Conservation (phyloP, 2,888 invertebrate genomes). For the Ormyrus thymus region DNA sequence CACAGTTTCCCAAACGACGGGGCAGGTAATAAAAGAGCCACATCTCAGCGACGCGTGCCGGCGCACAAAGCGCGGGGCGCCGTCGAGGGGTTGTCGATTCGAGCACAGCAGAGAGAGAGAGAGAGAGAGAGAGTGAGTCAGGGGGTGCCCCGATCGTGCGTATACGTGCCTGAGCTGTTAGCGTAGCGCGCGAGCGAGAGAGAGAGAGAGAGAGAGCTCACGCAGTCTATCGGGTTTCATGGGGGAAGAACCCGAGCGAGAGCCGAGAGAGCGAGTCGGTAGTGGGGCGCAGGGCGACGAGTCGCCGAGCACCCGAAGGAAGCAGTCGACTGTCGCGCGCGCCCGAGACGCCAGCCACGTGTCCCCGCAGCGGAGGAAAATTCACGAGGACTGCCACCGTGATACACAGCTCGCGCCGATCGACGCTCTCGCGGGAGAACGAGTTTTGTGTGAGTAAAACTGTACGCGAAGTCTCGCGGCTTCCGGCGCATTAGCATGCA, state of each 20-base stretch:
- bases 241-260: constrained; percentile 50
- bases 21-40: too few species aligned
- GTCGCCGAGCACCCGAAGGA: constrained; percentile 16
- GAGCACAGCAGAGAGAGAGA: background rate
- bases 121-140: background rate
- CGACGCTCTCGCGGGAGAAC: too few species aligned
- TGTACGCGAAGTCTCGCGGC: too few species aligned
- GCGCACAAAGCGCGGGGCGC: too few species aligned
- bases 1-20: too few species aligned
- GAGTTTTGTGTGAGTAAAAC: too few species aligned
- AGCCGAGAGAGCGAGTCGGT: constrained; percentile 13
- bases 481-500: too few species aligned
- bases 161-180: constrained; percentile 33
- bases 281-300: constrained; percentile 39
- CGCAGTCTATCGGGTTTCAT: constrained; percentile 38
- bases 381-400: too few species aligned
- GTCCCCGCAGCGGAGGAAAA: too few species aligned
- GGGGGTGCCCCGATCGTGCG: constrained; percentile 20
- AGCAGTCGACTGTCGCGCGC: background rate
- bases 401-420: too few species aligned
- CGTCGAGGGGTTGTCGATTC: background rate
- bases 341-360: too few species aligned
- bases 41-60: too few species aligned
- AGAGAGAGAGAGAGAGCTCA: constrained; percentile 18
- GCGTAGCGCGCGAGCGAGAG: constrained; percentile 35